These are phyloP conservation scores for Anoplius nigerrimus DNA, from an alignment of 2,888 invertebrate genomes.

Conservation along the genomic window DNA sequence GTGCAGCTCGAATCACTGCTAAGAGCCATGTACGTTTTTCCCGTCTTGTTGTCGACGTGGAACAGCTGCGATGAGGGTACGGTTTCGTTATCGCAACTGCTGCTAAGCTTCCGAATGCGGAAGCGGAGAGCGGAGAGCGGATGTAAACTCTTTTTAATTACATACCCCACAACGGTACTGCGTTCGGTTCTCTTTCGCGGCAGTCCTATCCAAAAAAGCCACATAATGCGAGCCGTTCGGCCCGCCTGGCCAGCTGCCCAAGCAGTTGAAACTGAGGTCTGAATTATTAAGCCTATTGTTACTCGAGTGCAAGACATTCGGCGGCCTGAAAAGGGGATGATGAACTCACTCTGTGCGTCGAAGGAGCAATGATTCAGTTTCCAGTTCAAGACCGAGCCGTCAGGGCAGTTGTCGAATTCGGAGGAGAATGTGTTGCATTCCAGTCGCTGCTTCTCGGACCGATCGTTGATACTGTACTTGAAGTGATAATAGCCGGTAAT, in stretches of 20 bases:
- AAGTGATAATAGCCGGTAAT: conserved; percentile 80
- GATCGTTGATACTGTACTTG: conserved; percentile 77
- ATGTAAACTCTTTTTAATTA: conserved; percentile 35
- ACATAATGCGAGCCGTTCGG: conserved; percentile 78
- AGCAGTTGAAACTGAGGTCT: conserved; percentile 80
- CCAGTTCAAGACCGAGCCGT: conserved; percentile 78
- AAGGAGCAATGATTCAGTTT: conserved; percentile 78
- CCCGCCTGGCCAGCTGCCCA: conserved; percentile 80
- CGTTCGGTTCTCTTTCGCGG: conserved; percentile 73
- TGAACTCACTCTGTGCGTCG: conserved; percentile 76
- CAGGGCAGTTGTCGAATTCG: conserved; percentile 79
- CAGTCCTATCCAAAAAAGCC: conserved; percentile 77
- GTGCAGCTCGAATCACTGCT: conserved; percentile 81
- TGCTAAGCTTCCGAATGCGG: background rate
- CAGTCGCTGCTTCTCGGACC: conserved; percentile 73
- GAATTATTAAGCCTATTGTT: conserved; percentile 13
- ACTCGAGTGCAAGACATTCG: background rate
- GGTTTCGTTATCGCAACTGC: background rate
- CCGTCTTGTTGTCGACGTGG: conserved; percentile 75
- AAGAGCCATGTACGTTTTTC: conserved; percentile 78
- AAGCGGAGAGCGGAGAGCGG: background rate
- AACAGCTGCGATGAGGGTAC: conserved; percentile 73
- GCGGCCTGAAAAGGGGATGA: no score
- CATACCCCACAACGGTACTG: conserved; percentile 80
- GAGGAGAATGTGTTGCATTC: conserved; percentile 78